Percentiles rank a stretch among this genome's conserved stretches.
Evolutionary conservation across 2,888 invertebrate genomes (phyloP).

Genomic region (Rotaria socialis): DNA sequence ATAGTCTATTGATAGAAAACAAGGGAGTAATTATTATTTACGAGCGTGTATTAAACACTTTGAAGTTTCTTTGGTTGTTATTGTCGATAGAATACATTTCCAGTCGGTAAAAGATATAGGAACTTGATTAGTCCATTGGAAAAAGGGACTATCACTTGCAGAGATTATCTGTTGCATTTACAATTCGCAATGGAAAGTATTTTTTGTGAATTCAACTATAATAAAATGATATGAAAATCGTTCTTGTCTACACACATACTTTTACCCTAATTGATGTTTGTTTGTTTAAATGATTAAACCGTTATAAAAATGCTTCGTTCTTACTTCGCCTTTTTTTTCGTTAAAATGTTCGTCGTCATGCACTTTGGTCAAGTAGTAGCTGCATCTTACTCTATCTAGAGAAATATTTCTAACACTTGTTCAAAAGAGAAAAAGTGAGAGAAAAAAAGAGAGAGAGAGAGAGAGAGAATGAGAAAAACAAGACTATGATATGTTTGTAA

Average conservation of each 20-base stretch:
- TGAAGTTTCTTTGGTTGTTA: not conserved
- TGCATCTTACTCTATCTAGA: not conserved
- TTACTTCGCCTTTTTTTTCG: not conserved
- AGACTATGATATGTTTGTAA: not conserved
- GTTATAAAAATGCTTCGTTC: not conserved
- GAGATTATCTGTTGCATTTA: not conserved
- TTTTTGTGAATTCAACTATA: too few relatives aligned
- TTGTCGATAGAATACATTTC: not conserved
- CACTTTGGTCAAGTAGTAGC: not conserved
- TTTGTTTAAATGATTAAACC: not conserved
- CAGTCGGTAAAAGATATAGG: not conserved
- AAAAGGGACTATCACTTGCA: not conserved
- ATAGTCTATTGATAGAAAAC: not conserved
- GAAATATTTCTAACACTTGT: constrained; percentile 1
- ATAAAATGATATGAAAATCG: too few relatives aligned
- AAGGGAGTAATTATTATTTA: not conserved
- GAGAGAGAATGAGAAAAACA: not conserved
- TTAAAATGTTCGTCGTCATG: not conserved
- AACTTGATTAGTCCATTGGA: not conserved
- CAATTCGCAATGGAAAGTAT: not conserved
- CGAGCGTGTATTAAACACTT: not conserved
- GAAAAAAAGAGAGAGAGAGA: not conserved
- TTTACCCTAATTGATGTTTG: too few relatives aligned
- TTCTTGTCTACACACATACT: too few relatives aligned
- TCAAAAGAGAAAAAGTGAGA: not conserved